A percentile compares a stretch with the other conserved stretches of the same genome.
phyloP scores from a whole-genome alignment of 2,113 vertebrate genomes.

The Syrrhaptes paradoxus region DNA sequence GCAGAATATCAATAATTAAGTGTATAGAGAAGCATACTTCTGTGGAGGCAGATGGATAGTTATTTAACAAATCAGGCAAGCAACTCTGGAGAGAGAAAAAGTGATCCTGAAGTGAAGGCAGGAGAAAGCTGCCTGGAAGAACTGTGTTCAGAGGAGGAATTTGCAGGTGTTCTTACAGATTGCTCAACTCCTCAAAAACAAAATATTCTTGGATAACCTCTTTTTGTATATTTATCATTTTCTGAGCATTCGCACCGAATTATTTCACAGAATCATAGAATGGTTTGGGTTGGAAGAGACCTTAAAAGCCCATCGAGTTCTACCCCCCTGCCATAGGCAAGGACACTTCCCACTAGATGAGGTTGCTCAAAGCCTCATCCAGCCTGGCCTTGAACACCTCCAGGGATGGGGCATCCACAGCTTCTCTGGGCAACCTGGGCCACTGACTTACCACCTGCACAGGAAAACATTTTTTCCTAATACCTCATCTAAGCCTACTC shows the following conservation, averaged over 20 bases:
- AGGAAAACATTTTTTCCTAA: too few relatives aligned
- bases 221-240: neutral
- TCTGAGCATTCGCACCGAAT: neutral
- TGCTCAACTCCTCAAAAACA: neutral
- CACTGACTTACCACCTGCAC: too few relatives aligned
- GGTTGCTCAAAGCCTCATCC: too few relatives aligned
- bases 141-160: neutral
- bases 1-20: neutral
- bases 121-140: neutral
- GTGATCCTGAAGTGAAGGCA: neutral
- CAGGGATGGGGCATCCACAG: too few relatives aligned
- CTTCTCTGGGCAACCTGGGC: too few relatives aligned
- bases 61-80: neutral
- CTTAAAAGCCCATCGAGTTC: too few relatives aligned
- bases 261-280: too few relatives aligned
- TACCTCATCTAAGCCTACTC: too few relatives aligned
- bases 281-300: too few relatives aligned
- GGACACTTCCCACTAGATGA: too few relatives aligned
- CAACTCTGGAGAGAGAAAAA: neutral
- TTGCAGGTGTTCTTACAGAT: neutral
- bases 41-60: neutral
- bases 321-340: too few relatives aligned
- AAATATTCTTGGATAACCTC: neutral
- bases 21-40: neutral
- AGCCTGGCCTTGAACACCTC: too few relatives aligned